Evolutionary conservation across 92 coral and sea anemone species (phyloP).

Genomic region (Palythoa heliodiscus): DNA sequence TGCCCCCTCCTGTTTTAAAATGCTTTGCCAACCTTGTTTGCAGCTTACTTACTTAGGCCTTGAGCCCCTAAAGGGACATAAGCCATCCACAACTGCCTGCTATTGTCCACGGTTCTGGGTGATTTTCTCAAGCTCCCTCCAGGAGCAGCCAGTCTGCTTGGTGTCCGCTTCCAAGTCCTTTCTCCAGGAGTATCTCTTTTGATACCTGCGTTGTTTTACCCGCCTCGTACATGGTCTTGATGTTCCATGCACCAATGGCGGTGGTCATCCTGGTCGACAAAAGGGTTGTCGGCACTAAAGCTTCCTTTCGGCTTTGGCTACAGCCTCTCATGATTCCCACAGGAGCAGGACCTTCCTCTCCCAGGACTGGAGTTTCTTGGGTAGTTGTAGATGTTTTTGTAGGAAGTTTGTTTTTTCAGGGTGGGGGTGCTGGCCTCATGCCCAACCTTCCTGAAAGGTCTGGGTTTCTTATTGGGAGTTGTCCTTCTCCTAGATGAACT

Average conservation of each 20-base stretch:
- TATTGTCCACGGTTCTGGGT: too few species aligned
- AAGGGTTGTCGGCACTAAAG: conserved; percentile 15
- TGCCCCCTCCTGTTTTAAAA: neutral
- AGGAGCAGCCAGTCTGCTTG: too few species aligned
- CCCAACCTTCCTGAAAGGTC: conserved; percentile 22
- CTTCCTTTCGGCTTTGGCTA: neutral
- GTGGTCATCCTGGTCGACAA: conserved; percentile 10
- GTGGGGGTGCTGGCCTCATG: conserved; percentile 7
- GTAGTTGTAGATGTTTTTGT: conserved; percentile 8
- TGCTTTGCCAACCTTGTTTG: neutral
- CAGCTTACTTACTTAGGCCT: neutral
- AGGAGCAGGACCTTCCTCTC: conserved; percentile 8
- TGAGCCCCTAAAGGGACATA: too few species aligned
- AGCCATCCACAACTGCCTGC: too few species aligned
- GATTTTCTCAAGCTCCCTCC: too few species aligned
- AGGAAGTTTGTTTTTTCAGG: neutral
- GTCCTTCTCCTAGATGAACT: too few species aligned
- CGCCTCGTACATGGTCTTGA: conserved; percentile 5
- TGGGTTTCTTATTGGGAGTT: too few species aligned
- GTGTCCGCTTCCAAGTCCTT: too few species aligned
- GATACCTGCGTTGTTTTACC: neutral
- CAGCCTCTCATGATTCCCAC: neutral
- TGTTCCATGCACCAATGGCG: too few species aligned
- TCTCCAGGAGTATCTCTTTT: too few species aligned
- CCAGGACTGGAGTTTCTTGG: neutral